Evolutionary conservation across 2,797 vertebrate genomes (phyloP), one percentile per base, ranked within the genome.

Genomic region (Oceanodroma leucorhoa): DNA sequence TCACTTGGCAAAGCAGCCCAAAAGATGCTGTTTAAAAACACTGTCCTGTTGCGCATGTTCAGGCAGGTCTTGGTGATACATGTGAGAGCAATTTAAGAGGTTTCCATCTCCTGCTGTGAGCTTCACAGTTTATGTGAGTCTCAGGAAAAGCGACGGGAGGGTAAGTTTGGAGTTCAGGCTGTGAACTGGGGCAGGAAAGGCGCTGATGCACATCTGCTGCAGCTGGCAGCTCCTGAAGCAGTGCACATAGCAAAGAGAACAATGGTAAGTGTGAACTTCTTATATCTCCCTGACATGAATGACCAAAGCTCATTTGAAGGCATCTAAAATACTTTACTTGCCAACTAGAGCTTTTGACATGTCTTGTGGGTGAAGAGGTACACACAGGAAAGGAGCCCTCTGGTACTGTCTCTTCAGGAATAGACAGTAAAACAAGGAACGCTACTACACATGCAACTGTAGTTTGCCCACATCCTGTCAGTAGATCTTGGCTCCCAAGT

Each of bases 21-120:
- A 77, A 80, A 36, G 17, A 18, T 58, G 15, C 16, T n/a, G 20
- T 75, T 93, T 60, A 80, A 58, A 93, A 90, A 24, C 40, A 40
- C 0, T 9, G 32, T 76, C 60, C 22, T 7, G 0, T 58, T 60
- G 14, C 0, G 0, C 40, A 8, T 54, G 23, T 80, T 87, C 45
- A 78, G 72, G 14, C 10, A 77, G 32, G 30, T 69, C 60, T 70
- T 73, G 6, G 16, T 80, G 75, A 29, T 70, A 60, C 18, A 60
- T 23, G 3, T 87, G 76, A 80, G 79, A 91, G 16, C 40, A 64
- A 23, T 83, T 83, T 41, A 83, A 89, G 80, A 79, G 11, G 21
- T 81, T 87, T 91, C 9, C 10, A 7, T 55, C 14, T 51, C n/a
- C 51, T 87, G 10, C 32, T 54, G 9, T 72, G 43, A 70, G 18